Conservation (phyloP, 2,113 vertebrate species). For the Misgurnus anguillicaudatus region DNA sequence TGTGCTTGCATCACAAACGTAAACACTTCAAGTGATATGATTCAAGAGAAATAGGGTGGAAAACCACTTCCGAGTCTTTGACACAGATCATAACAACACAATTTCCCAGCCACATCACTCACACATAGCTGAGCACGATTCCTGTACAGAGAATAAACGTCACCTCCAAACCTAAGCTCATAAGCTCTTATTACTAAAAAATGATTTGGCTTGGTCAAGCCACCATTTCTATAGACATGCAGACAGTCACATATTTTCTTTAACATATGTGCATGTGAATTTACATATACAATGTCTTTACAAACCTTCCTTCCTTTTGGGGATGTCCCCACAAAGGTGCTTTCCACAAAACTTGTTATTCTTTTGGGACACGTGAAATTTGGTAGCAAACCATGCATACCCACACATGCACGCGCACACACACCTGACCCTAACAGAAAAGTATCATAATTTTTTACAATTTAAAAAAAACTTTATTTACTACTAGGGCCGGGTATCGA, state of each 20-base stretch:
- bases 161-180: not conserved
- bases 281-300: slow-evolving; percentile 2
- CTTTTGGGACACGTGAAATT: slow-evolving; percentile 3
- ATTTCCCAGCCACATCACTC: not conserved
- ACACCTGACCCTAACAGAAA: not conserved
- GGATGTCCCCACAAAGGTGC: not conserved
- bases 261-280: not conserved
- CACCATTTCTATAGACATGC: not conserved
- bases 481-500: too few species aligned
- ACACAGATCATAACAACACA: not conserved
- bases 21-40: not conserved
- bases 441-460: too few species aligned
- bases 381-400: not conserved
- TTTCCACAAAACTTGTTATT: slow-evolving; percentile 12
- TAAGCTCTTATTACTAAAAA: too few species aligned
- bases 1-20: not conserved
- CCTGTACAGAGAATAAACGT: not conserved
- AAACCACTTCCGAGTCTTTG: not conserved
- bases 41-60: slow-evolving; percentile 4
- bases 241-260: not conserved
- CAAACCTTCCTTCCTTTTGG: not conserved
- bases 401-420: not conserved
- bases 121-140: slow-evolving; percentile 3
- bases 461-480: too few species aligned
- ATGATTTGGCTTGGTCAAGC: too few species aligned